phyloP scores from a whole-genome alignment of 2,113 vertebrate genomes.

The Pontoporia blainvillei region DNA sequence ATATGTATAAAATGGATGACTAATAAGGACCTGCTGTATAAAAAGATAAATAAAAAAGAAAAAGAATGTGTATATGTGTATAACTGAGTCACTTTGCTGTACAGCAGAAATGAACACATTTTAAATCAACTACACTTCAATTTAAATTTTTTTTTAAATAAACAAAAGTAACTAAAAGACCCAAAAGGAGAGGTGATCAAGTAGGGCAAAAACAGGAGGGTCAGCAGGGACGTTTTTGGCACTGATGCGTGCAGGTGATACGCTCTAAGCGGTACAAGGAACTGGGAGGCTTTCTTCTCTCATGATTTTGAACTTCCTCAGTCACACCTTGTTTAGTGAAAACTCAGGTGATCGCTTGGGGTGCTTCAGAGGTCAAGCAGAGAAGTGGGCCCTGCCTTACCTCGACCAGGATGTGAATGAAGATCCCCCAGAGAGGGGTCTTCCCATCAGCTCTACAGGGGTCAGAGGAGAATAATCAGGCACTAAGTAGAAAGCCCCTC shows the following conservation, averaged over 20 bases:
- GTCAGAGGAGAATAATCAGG: not conserved
- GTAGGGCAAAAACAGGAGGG: not conserved
- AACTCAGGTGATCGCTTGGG: not conserved
- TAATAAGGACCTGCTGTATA: no score
- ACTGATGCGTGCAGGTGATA: not conserved
- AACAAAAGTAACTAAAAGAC: not conserved
- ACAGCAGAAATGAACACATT: not conserved
- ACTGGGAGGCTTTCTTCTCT: not conserved
- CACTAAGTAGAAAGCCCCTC: not conserved
- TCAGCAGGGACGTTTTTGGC: accelerated
- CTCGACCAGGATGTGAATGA: not conserved
- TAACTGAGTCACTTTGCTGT: not conserved
- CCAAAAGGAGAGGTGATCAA: not conserved
- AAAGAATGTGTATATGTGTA: not conserved
- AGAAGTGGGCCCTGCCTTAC: not conserved
- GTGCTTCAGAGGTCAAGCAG: not conserved
- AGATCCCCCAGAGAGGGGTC: not conserved
- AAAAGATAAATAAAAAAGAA: not conserved
- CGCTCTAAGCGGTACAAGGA: not conserved
- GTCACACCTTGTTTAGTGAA: not conserved
- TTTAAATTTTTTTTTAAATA: not conserved
- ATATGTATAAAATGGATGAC: not conserved
- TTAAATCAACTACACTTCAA: not conserved
- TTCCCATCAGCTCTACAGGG: not conserved
- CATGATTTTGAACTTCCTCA: not conserved